Conservation (phyloP, 2,797 vertebrate species). For the Euthynnus affinis region DNA sequence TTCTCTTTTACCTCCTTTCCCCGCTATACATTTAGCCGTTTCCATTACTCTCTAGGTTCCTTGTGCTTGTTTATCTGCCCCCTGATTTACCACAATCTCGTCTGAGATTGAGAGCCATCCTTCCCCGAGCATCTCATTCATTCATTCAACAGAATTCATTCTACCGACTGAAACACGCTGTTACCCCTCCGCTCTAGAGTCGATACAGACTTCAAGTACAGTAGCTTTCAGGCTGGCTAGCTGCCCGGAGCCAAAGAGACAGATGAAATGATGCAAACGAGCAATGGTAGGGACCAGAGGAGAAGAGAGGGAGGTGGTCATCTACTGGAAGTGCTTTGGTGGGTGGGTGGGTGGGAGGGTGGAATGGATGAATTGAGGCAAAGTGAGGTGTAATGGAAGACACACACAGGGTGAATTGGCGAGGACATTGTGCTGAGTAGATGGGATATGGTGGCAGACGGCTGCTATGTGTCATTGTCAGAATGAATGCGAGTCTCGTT, state of each 20-base stretch:
- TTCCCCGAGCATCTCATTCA: conserved; percentile 46
- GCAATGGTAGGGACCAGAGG: conserved; percentile 7
- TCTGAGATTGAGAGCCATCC: conserved; percentile 10
- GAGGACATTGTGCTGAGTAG: conserved; percentile 66
- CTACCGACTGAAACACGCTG: conserved; percentile 27
- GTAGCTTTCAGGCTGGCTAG: conserved; percentile 50
- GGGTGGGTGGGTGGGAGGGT: too few relatives aligned
- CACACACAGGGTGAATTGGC: conserved; percentile 43
- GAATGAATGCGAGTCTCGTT: conserved; percentile 49
- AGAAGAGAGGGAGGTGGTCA: conserved; percentile 44
- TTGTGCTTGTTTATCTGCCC: conserved; percentile 9
- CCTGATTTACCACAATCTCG: background rate
- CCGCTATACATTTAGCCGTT: conserved; percentile 14
- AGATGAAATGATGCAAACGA: conserved; percentile 66
- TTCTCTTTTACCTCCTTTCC: background rate
- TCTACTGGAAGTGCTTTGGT: conserved; percentile 55
- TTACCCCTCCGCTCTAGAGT: conserved; percentile 33
- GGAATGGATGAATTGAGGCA: conserved; percentile 61
- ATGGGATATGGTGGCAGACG: conserved; percentile 66
- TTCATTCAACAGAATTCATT: conserved; percentile 28
- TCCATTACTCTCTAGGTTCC: conserved; percentile 22
- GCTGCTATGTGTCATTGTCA: conserved; percentile 74
- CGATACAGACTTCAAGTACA: conserved; percentile 45
- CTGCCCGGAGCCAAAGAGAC: conserved; percentile 54
- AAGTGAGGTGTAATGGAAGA: conserved; percentile 64